These are phyloP conservation scores for Trypoxylon attenuatum DNA, from an alignment of 2,888 invertebrate genomes.

Conservation along the genomic window DNA sequence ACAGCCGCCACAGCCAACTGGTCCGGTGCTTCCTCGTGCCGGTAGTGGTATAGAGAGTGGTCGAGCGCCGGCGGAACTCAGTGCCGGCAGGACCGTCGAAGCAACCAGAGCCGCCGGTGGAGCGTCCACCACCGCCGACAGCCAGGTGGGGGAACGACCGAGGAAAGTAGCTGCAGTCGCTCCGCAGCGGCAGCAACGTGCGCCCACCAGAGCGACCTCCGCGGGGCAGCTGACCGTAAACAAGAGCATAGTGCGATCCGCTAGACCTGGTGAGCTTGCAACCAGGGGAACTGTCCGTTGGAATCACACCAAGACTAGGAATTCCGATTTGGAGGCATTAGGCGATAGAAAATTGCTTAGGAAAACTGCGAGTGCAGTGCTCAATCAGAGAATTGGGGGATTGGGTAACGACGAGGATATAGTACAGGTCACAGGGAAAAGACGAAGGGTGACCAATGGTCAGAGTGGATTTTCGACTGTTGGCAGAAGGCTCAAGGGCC, in stretches of 20 bases:
- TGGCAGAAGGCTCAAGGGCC: slow-evolving; percentile 28
- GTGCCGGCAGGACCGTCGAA: slow-evolving; percentile 72
- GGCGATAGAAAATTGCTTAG: slow-evolving; percentile 51
- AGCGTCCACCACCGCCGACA: slow-evolving; percentile 11
- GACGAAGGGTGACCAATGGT: slow-evolving; percentile 38
- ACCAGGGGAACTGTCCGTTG: slow-evolving; percentile 56
- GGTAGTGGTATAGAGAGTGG: slow-evolving; percentile 63
- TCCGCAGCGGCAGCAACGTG: slow-evolving; percentile 45
- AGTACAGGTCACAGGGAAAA: slow-evolving; percentile 7
- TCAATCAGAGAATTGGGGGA: slow-evolving; percentile 58
- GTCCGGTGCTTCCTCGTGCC: slow-evolving; percentile 64
- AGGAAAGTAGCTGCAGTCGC: slow-evolving; percentile 49
- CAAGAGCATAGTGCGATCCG: slow-evolving; percentile 33
- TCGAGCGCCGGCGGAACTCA: slow-evolving; percentile 68
- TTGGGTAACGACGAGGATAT: slow-evolving; percentile 28
- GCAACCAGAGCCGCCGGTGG: slow-evolving; percentile 52
- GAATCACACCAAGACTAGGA: slow-evolving; percentile 50
- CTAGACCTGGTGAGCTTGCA: slow-evolving; percentile 48
- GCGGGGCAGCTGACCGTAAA: slow-evolving; percentile 43
- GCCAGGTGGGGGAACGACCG: slow-evolving; percentile 61
- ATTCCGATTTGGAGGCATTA: slow-evolving; percentile 37
- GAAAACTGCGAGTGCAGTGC: slow-evolving; percentile 63
- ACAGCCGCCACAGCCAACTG: slow-evolving; percentile 40
- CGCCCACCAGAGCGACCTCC: slow-evolving; percentile 17
- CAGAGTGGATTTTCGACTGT: neutral